phyloP scores from a whole-genome alignment of 2,888 invertebrate genomes.

The Minunthozetes semirufus region DNA sequence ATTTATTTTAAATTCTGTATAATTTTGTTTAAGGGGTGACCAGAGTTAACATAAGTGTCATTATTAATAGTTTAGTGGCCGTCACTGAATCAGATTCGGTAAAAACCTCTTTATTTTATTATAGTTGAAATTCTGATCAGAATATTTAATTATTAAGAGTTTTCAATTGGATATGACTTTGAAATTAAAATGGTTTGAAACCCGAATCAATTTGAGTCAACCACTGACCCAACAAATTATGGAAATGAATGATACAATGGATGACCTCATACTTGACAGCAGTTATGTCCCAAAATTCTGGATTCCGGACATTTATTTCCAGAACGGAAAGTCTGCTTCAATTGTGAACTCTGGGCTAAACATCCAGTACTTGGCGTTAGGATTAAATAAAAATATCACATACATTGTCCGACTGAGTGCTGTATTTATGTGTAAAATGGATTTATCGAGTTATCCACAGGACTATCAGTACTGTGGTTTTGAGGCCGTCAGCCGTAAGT shows the following conservation, averaged over 20 bases:
- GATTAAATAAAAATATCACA: neutral
- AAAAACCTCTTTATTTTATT: neutral
- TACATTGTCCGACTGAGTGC: slow-evolving; percentile 20
- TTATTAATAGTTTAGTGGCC: slow-evolving; percentile 14
- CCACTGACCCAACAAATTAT: neutral
- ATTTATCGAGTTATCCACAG: slow-evolving; percentile 35
- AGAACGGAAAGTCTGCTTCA: slow-evolving; percentile 26
- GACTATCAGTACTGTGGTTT: slow-evolving; percentile 37
- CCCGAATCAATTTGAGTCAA: neutral
- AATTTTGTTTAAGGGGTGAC: neutral
- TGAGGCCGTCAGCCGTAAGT: slow-evolving; percentile 34
- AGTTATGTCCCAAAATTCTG: slow-evolving; percentile 27
- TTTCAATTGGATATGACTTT: slow-evolving; percentile 32
- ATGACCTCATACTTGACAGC: slow-evolving; percentile 2
- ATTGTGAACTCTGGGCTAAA: slow-evolving; percentile 23
- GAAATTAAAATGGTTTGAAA: slow-evolving; percentile 34
- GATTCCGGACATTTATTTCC: slow-evolving; percentile 36
- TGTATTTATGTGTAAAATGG: slow-evolving; percentile 33
- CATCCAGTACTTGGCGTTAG: slow-evolving; percentile 25
- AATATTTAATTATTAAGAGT: neutral
- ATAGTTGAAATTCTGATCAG: too few species aligned
- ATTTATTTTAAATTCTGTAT: neutral
- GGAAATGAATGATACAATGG: neutral
- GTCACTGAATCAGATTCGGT: slow-evolving; percentile 33
- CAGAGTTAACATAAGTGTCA: neutral